Base-by-base conservation (phyloP, 2,888 invertebrate genomes). In the Rhodophaea formosa region DNA sequence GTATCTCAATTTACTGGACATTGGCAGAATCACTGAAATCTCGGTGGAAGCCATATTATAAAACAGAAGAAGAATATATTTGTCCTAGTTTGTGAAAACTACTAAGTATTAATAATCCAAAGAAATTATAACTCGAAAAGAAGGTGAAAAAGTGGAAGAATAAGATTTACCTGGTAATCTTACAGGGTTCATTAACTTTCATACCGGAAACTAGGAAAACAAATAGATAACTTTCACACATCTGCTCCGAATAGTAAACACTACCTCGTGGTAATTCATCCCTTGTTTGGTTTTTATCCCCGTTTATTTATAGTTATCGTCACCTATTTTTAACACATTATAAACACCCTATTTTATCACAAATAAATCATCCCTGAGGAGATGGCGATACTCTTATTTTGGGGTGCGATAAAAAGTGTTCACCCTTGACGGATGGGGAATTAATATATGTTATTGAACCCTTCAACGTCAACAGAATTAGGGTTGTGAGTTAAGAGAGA, bases 381-480 rank as follows among this genome's bases (percentile, higher is more conserved):
- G 74, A 72, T 64, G 87, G 80, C 86, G 88, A 88, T 81, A 84
- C 81, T 62, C 64, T 80, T 86, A 82, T 86, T 87, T 79, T 70
- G 73, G 74, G 77, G 69, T 75, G 80, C 75, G 79, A 82, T 81
- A 85, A 85, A 85, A 82, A 84, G 80, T 67, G 82, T 82, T 68
- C 72, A 79, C 79, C 79, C 58, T 68, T 77, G 72, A 56, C 42
- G 23, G 39, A 49, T 47, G 49, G n/a, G 39, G 35, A 47, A 49
- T 56, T 51, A 51, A 47, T n/a, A 56, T 47, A 35, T 32, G 45
- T 32, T 29, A 56, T 16, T 49, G 42, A 81, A 80, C 86, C 86
- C 84, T 82, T 80, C 79, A 66, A 59, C 71, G 63, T 55, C 67
- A 75, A 84, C 83, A 82, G 65, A 77, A 71, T 62, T 66, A 51